Percentiles rank a stretch among this genome's conserved stretches.
Conservation (phyloP, 2,888 invertebrate genomes). For the Plebejus argus region DNA sequence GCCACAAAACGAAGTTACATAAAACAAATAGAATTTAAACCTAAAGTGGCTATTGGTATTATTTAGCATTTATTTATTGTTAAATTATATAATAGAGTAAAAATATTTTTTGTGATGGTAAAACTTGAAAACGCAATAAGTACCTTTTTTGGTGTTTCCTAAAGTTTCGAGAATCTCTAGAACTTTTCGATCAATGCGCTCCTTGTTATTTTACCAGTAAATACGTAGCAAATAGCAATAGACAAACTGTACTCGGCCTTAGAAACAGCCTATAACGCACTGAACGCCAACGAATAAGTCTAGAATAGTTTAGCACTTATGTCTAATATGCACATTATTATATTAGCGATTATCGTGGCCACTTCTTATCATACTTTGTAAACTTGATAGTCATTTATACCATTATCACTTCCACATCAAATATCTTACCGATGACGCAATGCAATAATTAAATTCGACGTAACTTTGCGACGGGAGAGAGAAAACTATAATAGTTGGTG, state of each 20-base stretch:
- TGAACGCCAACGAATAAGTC: slow-evolving; percentile 24
- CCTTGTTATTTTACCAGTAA: not conserved
- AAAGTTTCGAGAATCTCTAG: slow-evolving; percentile 8
- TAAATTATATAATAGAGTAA: not conserved
- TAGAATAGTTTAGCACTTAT: slow-evolving; percentile 24
- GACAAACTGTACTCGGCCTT: slow-evolving; percentile 16
- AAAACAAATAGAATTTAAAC: slow-evolving; percentile 6
- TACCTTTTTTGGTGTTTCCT: not conserved
- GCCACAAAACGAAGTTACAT: not conserved
- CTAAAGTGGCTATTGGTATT: slow-evolving; percentile 2
- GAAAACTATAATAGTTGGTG: not conserved
- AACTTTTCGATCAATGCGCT: not conserved
- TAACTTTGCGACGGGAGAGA: not conserved
- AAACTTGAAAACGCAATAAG: not conserved
- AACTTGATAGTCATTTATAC: not conserved
- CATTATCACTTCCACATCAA: not conserved
- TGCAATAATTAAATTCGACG: not conserved
- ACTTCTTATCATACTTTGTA: not conserved
- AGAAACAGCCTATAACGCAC: slow-evolving; percentile 26
- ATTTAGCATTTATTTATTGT: slow-evolving; percentile 21
- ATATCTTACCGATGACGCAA: not conserved
- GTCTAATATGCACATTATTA: slow-evolving; percentile 9
- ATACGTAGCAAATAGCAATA: not conserved
- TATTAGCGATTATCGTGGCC: not conserved
- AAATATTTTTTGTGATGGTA: not conserved